These are phyloP conservation scores for Yponomeuta malinellus DNA, from an alignment of 2,888 invertebrate genomes.

Conservation along the genomic window DNA sequence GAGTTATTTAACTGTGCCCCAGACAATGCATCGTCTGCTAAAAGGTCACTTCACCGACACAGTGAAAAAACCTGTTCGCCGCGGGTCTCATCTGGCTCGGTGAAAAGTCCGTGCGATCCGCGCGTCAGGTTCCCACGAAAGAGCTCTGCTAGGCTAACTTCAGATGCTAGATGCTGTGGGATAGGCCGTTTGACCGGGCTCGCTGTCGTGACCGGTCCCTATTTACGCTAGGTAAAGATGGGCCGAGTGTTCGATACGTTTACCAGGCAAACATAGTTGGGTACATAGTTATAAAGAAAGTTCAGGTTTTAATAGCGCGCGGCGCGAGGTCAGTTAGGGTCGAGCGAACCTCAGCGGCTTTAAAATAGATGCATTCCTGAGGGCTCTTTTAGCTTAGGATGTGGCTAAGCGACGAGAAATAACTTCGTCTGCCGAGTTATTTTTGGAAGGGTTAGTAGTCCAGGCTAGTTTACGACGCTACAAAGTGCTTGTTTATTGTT, in stretches of 20 bases:
- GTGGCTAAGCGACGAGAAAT: constrained; percentile 9
- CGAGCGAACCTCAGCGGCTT: constrained; percentile 67
- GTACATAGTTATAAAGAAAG: constrained; percentile 71
- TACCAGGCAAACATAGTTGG: constrained; percentile 65
- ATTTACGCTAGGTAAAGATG: constrained; percentile 41
- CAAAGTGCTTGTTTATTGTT: constrained; percentile 4
- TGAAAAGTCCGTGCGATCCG: constrained; percentile 42
- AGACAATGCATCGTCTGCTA: neutral
- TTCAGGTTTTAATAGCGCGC: constrained; percentile 71
- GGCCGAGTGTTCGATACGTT: constrained; percentile 65
- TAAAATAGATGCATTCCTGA: constrained; percentile 74
- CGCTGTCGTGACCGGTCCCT: constrained; percentile 66
- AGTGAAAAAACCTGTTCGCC: neutral
- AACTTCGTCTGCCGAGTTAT: constrained; percentile 36
- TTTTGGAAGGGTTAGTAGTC: constrained; percentile 69
- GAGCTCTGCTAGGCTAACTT: constrained; percentile 11
- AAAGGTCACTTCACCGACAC: constrained; percentile 1
- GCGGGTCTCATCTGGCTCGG: constrained; percentile 22
- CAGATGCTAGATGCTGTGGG: constrained; percentile 14
- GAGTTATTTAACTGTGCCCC: neutral
- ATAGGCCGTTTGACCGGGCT: constrained; percentile 14
- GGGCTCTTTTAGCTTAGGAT: constrained; percentile 41
- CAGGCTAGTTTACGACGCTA: constrained; percentile 33
- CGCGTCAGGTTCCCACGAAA: constrained; percentile 68
- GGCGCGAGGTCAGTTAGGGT: constrained; percentile 69